phyloP scores from a whole-genome alignment of 1,140 invertebrate species.

The Drosophila varians region DNA sequence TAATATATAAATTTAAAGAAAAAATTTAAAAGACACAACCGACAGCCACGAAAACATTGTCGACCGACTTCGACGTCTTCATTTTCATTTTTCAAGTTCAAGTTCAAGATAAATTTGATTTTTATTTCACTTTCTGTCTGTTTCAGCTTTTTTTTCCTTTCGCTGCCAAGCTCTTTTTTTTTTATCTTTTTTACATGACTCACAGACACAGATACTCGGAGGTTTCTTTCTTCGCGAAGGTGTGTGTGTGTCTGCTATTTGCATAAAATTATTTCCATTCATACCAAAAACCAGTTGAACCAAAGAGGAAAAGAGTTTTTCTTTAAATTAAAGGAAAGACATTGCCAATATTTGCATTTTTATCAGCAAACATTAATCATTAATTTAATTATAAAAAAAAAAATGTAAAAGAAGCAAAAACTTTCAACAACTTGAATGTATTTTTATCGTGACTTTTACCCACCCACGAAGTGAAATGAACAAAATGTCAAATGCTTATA shows the following conservation, averaged over 20 bases:
- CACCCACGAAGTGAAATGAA: slow-evolving; percentile 33
- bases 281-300: slow-evolving; percentile 21
- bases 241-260: slow-evolving; percentile 51
- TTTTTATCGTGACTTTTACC: slow-evolving; percentile 23
- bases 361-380: not conserved
- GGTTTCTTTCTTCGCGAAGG: slow-evolving; percentile 2
- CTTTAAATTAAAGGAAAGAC: slow-evolving; percentile 10
- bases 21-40: not conserved
- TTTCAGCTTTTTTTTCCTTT: slow-evolving; percentile 25
- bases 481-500: slow-evolving; percentile 70
- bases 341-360: no score
- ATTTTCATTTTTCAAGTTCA: slow-evolving; percentile 73
- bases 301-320: slow-evolving; percentile 25
- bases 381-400: slow-evolving; percentile 12
- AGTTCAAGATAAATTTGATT: slow-evolving; percentile 82
- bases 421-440: not conserved
- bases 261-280: slow-evolving; percentile 78
- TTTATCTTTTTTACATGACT: slow-evolving; percentile 70
- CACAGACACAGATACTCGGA: slow-evolving; percentile 42
- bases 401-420: not conserved
- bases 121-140: slow-evolving; percentile 60
- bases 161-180: slow-evolving; percentile 49
- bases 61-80: slow-evolving; percentile 65
- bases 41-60: slow-evolving; percentile 8
- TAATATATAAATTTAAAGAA: not conserved